These are phyloP conservation scores for Tetraodon nigroviridis DNA, from an alignment of 2,113 vertebrate genomes.

Conservation along the genomic window DNA sequence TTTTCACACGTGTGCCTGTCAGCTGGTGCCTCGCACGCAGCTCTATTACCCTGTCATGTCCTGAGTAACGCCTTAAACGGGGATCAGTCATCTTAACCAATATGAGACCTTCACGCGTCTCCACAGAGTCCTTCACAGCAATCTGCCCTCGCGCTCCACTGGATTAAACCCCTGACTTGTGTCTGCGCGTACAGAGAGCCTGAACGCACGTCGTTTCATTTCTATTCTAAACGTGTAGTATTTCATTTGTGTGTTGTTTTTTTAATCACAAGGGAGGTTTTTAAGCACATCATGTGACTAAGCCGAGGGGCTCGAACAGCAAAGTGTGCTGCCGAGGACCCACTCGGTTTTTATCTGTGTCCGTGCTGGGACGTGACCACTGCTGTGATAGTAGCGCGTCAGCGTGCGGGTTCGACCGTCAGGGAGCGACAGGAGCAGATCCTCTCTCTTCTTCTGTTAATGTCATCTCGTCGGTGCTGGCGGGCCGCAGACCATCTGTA, in stretches of 20 bases:
- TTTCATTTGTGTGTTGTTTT: no score
- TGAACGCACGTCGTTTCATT: no score
- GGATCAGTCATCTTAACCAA: slow-evolving; percentile 56
- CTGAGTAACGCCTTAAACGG: slow-evolving; percentile 37
- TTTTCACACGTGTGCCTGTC: slow-evolving; percentile 29
- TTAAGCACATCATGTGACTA: slow-evolving; percentile 27
- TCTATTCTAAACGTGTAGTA: no score
- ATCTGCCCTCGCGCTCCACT: slow-evolving; percentile 19
- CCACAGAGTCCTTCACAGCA: slow-evolving; percentile 48
- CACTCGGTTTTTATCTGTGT: slow-evolving; percentile 15
- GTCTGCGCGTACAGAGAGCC: slow-evolving; percentile 2
- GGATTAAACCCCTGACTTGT: slow-evolving; percentile 31
- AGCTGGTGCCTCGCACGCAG: slow-evolving; percentile 25
- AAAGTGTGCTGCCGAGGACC: slow-evolving; percentile 13
- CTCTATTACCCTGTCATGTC: slow-evolving; percentile 41
- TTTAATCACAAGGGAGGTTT: slow-evolving; percentile 1
- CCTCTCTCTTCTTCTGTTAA: slow-evolving; percentile 36
- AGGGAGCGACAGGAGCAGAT: slow-evolving; percentile 42
- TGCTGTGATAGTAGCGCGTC: slow-evolving; percentile 5
- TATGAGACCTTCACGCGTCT: slow-evolving; percentile 55
- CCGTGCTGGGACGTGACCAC: slow-evolving; percentile 21
- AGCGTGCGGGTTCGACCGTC: no score
- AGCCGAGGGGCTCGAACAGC: slow-evolving; percentile 6
- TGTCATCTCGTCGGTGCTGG: slow-evolving; percentile 45
- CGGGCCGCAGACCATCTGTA: slow-evolving; percentile 25